Conservation (phyloP, 2,888 invertebrate genomes). For the Doris montereyensis region DNA sequence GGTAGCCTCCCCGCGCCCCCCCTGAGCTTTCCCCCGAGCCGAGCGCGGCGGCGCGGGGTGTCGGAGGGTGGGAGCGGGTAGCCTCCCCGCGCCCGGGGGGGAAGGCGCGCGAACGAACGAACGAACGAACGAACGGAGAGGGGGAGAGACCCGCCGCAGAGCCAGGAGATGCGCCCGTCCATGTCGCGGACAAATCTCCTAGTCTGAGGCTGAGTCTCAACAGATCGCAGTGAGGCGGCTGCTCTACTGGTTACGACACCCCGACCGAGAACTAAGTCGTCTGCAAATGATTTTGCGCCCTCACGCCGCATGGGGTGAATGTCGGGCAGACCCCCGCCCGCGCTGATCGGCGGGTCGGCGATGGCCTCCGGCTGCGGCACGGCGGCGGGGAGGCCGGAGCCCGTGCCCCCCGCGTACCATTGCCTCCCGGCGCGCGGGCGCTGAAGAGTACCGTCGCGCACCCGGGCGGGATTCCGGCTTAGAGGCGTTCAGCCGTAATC, state of each 20-base stretch:
- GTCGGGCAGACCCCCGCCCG: slow-evolving; percentile 63
- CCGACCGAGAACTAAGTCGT: slow-evolving; percentile 78
- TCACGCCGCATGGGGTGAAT: slow-evolving; percentile 70
- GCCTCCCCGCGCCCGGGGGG: too few relatives aligned
- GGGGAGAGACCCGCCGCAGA: too few relatives aligned
- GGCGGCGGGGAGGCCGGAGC: slow-evolving; percentile 26
- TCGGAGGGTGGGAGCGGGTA: too few relatives aligned
- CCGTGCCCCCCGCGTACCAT: slow-evolving; percentile 66
- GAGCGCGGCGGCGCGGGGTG: too few relatives aligned
- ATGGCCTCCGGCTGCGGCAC: background rate
- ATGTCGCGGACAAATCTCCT: background rate
- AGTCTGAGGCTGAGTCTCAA: slow-evolving; percentile 59
- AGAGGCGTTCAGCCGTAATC: slow-evolving; percentile 77
- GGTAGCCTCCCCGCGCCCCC: too few relatives aligned
- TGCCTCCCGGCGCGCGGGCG: slow-evolving; percentile 65
- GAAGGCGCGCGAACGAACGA: too few relatives aligned
- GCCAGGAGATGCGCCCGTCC: too few relatives aligned
- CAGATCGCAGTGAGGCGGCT: slow-evolving; percentile 78
- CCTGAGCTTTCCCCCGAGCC: too few relatives aligned
- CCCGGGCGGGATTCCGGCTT: slow-evolving; percentile 79
- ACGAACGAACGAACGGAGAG: too few relatives aligned
- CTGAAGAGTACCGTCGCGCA: slow-evolving; percentile 68
- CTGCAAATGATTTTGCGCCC: slow-evolving; percentile 78
- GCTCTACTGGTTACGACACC: slow-evolving; percentile 78
- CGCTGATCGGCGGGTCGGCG: slow-evolving; percentile 25